Evolutionary conservation across 2,797 vertebrate genomes (phyloP), one percentile per base, ranked within the genome.

Genomic region (Schizopygopsis pylzovi): DNA sequence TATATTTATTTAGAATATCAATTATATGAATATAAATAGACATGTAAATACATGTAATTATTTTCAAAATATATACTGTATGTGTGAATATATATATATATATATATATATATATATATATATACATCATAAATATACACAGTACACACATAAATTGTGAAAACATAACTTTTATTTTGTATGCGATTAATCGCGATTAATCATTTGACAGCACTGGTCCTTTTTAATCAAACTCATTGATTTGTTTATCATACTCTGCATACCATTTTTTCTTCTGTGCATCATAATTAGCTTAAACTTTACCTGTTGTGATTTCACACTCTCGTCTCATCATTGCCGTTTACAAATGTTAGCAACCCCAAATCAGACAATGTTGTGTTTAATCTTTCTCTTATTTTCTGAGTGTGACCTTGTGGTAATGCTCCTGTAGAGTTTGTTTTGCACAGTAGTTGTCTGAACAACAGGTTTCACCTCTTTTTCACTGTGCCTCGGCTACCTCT

Each of bases 401-500:
- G 20, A 76, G 72, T 54, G 47, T 71, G 81, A 72, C 59, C n/a
- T 49, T 63, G 41, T 45, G 43, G 1, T 49, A 67, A 49, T 67
- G 41, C 43, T 28, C 16, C 33, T 39, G 22, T 61, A n/a, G 47
- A 37, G 16, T 65, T 65, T 20, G 6, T 61, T 20, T 33, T 61
- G 54, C 81, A 61, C 81, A 72, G 68, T 12, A 43, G 49, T 49
- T 6, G 28, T 68, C 41, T 68, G 5, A 54, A 43, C 45, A 76
- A 2, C 59, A 68, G 16, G 12, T 18, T 63, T 52, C 2, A 49
- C 6, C 28, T 41, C 28, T 47, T 67, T 78, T 78, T 41, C 63
- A 25, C 59, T 68, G 13, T 47, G 25, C 28, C 13, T 52, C 15
- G 28, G 28, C 25, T 13, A 12, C 20, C 45, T 49, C 25, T 80